A percentile compares a stretch with the other conserved stretches of the same genome.
Conservation (phyloP, 2,888 invertebrate genomes). For the Muschampia plurimacula region DNA sequence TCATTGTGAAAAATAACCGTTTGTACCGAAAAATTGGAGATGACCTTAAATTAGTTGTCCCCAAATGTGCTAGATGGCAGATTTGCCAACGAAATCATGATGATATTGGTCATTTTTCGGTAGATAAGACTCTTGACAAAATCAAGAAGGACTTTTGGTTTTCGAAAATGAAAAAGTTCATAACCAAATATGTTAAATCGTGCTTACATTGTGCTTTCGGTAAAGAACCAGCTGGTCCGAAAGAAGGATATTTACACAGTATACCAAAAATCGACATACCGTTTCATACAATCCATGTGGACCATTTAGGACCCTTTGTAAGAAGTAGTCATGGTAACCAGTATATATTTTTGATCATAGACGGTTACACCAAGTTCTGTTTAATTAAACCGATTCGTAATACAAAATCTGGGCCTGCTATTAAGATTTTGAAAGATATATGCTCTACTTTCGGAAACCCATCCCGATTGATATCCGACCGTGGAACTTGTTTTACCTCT, state of each 20-base stretch:
- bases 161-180: conserved; percentile 5
- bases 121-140: conserved; percentile 24
- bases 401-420: conserved; percentile 40
- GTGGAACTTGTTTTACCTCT: conserved; percentile 37
- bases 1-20: conserved; percentile 40
- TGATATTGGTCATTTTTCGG: conserved; percentile 49
- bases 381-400: conserved; percentile 42
- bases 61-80: conserved; percentile 47
- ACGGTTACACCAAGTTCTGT: conserved; percentile 41
- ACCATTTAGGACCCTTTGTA: conserved; percentile 47
- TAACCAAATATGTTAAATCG: conserved; percentile 9
- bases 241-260: conserved; percentile 41
- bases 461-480: conserved; percentile 36
- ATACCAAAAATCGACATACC: conserved; percentile 42
- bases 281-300: conserved; percentile 47
- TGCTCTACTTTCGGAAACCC: conserved; percentile 43
- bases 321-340: conserved; percentile 40
- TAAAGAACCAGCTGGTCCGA: conserved; percentile 14
- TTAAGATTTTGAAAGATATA: conserved; percentile 40
- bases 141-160: conserved; percentile 23
- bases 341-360: conserved; percentile 41
- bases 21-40: conserved; percentile 28
- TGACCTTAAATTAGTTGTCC: conserved; percentile 39
- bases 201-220: conserved; percentile 9
- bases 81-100: conserved; percentile 47